Percentiles rank a stretch among this genome's conserved stretches.
Evolutionary conservation across 2,113 vertebrate genomes (phyloP).

Genomic region (Cathartes aura): DNA sequence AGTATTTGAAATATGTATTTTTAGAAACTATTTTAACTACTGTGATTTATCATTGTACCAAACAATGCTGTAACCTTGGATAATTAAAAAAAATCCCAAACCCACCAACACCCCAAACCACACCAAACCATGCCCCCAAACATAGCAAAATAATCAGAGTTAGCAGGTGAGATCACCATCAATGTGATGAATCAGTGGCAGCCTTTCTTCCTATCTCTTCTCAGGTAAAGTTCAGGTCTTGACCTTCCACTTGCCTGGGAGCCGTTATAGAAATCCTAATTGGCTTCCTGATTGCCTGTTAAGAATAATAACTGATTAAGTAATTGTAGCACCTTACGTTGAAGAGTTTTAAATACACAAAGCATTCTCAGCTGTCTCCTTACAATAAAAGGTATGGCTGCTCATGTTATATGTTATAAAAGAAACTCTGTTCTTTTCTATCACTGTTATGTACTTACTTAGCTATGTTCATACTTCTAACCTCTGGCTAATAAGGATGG

Average conservation of each 20-base stretch:
- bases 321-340: background rate
- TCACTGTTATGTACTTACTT: background rate
- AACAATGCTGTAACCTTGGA: background rate
- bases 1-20: background rate
- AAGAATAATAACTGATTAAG: background rate
- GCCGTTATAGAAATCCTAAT: background rate
- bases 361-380: background rate
- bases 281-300: conserved; percentile 12
- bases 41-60: background rate
- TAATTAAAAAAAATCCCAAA: background rate
- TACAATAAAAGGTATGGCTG: background rate
- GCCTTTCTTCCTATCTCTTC: background rate
- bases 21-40: background rate
- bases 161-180: background rate
- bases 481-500: background rate
- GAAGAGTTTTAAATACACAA: conserved; percentile 19
- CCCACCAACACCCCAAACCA: background rate
- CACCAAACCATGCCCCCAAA: background rate
- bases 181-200: background rate
- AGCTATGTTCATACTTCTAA: background rate
- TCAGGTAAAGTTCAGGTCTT: background rate
- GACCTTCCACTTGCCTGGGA: conserved; percentile 1
- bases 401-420: background rate
- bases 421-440: background rate
- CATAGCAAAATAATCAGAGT: background rate